Evolutionary conservation across 2,888 invertebrate genomes (phyloP), one percentile per base, ranked within the genome.

Genomic region (Thyatira batis): DNA sequence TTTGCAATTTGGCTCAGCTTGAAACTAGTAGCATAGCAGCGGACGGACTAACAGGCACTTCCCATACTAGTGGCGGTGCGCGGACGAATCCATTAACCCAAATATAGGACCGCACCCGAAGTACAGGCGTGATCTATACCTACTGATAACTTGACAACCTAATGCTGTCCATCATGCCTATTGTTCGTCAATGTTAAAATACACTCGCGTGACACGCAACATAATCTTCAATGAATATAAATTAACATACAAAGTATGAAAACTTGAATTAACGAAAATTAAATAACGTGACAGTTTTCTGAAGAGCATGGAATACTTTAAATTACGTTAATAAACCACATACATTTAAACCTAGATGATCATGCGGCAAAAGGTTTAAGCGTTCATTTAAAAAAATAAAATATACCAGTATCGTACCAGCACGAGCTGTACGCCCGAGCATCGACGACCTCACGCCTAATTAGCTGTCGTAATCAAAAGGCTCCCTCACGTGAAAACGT

Each of bases 1-100:
- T 48, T 60, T 60, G 61, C 70, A 67, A 66, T 60, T 58, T 67
- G 65, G 63, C 55, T 70, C 8, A 17, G 39, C 39, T 39, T 73
- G 77, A 74, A 80, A 76, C 71, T 70, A 69, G 74, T 69, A 73
- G 74, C 65, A 76, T 69, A 73, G 74, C 65, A 76, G 70, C 82
- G 80, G 82, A 81, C 85, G 79, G 71, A 73, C 50, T 73, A 89
- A 88, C 89, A 84, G 88, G 86, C 87, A 91, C 91, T 89, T 91
- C 91, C 91, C 82, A 87, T 87, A 79, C 71, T 80, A 79, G 78
- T 77, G 72, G 74, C 84, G 74, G 78, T 72, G 81, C 78, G 84
- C 89, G 92, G 92, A 91, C 89, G 90, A 88, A 89, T 87, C 91
- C 84, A 92, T 91, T 92, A 90, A 91, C 92, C 92, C 89, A 91